Base-by-base conservation (phyloP, 2,888 invertebrate species). In the Sminthurides aquaticus region DNA sequence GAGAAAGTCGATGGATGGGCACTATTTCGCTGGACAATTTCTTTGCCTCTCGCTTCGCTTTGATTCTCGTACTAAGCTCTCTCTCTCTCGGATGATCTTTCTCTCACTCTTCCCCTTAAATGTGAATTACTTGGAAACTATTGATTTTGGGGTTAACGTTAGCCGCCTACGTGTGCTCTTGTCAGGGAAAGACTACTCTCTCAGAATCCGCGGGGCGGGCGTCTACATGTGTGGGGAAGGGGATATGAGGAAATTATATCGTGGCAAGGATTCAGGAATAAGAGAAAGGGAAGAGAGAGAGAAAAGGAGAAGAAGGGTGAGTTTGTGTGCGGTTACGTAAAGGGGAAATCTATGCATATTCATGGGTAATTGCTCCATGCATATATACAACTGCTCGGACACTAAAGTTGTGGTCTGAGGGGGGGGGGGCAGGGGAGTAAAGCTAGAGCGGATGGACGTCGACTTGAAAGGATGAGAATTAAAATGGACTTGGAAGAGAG, bases 11-110 rank as follows among this genome's bases (percentile, higher is more conserved):
- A 34, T 34, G 43, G 43, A 34, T 15, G 43, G 43, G 43, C 43
- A 34, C 15, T 34, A 34, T 34, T 34, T 34, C 28, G 63, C 63
- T 57, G 63, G 63, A 63, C 63, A 63, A 63, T 57, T 63, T 63
- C 57, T 49, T 60, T 34, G 15, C 8, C 43, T 15, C 8, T 15
- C 43, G 5, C 8, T 34, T 34, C 43, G 8, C 43, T 34, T 34
- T 34, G 43, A 34, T 34, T 34, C 43, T 5, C 43, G 43, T 34
- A 11, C 15, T 15, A 15, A 15, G 15, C 43, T 15, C n/a, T n/a
- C n/a, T 15, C 43, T 34, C 43, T 34, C 15, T 15, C 5, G 34
- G 43, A 48, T 60, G 48, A 48, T 60, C 57, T 29, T 24, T n/a
- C 57, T 57, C 57, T 57, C 57, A 27, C 57, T 57, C 55, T 57